A percentile compares a stretch with the other conserved stretches of the same genome.
These are phyloP conservation scores for Phoxinus dragarum DNA, from an alignment of 2,797 vertebrate genomes.

Conservation along the genomic window DNA sequence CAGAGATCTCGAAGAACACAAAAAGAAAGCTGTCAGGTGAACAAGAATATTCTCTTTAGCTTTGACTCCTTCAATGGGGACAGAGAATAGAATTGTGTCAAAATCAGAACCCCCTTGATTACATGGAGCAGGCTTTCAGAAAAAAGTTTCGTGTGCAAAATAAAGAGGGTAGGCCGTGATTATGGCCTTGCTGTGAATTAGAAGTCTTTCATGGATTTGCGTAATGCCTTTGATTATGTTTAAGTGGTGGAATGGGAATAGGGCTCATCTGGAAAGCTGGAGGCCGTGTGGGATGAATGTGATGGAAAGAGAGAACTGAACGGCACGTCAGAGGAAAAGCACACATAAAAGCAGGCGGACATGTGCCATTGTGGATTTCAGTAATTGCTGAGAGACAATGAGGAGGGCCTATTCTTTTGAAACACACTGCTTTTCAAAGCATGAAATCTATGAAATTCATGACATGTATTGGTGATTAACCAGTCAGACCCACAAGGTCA, in stretches of 20 bases:
- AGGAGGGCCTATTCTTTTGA: conserved; percentile 21
- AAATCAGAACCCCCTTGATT: conserved; percentile 22
- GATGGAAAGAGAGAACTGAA: conserved; percentile 15
- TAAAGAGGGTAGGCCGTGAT: conserved; percentile 31
- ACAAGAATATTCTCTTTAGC: conserved; percentile 21
- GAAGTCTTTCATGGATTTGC: conserved; percentile 51
- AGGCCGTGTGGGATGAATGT: conserved; percentile 34
- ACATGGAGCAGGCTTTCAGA: conserved; percentile 44
- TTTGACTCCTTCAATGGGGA: conserved; percentile 13
- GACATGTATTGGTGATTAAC: conserved; percentile 54
- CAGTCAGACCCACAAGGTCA: conserved; percentile 36
- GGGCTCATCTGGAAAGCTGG: conserved; percentile 43
- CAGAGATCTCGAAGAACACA: neutral
- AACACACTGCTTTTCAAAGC: conserved; percentile 50
- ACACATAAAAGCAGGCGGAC: conserved; percentile 34
- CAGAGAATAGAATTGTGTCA: conserved; percentile 14
- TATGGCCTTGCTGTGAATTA: conserved; percentile 48
- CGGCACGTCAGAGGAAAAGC: conserved; percentile 13
- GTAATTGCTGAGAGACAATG: conserved; percentile 45
- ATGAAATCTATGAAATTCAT: conserved; percentile 46
- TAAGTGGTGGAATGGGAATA: conserved; percentile 43
- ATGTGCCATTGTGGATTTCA: conserved; percentile 26
- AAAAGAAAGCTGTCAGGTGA: conserved; percentile 35
- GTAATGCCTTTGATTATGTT: conserved; percentile 51
- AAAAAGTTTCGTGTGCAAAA: conserved; percentile 47